Evolutionary conservation across 2,113 vertebrate genomes (phyloP), one percentile per base, ranked within the genome.

Genomic region (Nettapus auritus): DNA sequence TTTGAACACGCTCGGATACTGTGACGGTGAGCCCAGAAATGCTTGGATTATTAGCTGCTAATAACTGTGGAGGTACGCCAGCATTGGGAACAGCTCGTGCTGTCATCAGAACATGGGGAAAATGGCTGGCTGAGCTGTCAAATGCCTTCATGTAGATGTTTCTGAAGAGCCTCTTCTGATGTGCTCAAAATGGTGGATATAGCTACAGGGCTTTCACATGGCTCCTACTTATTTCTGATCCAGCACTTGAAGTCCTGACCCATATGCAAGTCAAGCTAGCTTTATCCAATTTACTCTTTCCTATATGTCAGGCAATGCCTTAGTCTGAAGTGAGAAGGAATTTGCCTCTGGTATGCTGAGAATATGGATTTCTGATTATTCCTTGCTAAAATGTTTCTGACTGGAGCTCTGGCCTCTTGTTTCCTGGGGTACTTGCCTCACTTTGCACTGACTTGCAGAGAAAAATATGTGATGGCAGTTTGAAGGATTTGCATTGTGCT

Each of bases 11-110:
- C 29, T 80, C 59, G 44, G 50, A 57, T 25, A 5, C 55, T 70
- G 12, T 50, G 50, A 63, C 38, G 50, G 0, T 21, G 33, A 86
- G 68, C 68, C 46, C 79, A 81, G 71, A 94, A 91, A 40, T 36
- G 19, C 66, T 86, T 56, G 25, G 64, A 1, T 92, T 88, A 56
- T 67, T 90, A 63, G 46, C 52, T 92, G 73, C 82, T 89, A 44
- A 79, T 82, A 81, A 53, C 12, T 0, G 1, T 68, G 84, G 81
- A 79, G 74, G 25, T 71, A 26, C 28, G 71, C 48, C 76, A 83
- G 83, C 0, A 0, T 25, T 82, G 70, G 88, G 71, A 90, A 53
- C 0, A 6, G 59, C 67, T 82, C 7, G 0, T 26, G 46, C 56
- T 75, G 26, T 83, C 73, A 34, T 29, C 66, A 20, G 46, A 23